Evolutionary conservation across 64 coral and sea anemone species (phyloP).

Genomic region (Montipora cactus): DNA sequence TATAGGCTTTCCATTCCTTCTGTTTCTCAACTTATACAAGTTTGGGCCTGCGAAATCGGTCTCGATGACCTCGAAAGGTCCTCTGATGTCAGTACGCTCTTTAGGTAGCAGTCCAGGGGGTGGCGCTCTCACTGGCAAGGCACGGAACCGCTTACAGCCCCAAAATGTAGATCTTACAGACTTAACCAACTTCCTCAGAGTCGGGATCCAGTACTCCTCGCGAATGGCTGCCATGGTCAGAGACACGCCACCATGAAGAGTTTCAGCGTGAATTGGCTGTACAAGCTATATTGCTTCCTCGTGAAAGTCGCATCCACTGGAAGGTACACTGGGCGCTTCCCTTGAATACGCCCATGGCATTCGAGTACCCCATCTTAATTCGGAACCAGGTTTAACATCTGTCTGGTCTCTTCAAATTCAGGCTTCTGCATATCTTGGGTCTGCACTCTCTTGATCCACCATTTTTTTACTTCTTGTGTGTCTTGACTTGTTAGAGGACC

Average conservation of each 20-base stretch:
- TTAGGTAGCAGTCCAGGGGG: not conserved
- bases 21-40: not conserved
- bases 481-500: slow-evolving; percentile 59
- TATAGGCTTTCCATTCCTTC: not conserved
- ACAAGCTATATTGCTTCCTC: not conserved
- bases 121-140: not conserved
- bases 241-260: slow-evolving; percentile 19
- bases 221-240: slow-evolving; percentile 9
- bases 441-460: not conserved
- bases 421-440: not conserved
- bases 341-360: slow-evolving; percentile 41
- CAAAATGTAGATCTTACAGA: not conserved
- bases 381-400: slow-evolving; percentile 27
- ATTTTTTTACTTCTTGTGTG: slow-evolving; percentile 12
- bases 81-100: not conserved
- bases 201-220: not conserved
- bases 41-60: not conserved
- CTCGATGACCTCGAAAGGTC: not conserved
- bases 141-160: not conserved
- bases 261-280: not conserved
- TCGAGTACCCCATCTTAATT: slow-evolving; percentile 40
- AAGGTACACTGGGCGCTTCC: slow-evolving; percentile 34
- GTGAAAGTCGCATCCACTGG: slow-evolving; percentile 9
- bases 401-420: slow-evolving; percentile 37
- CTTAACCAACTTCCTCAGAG: not conserved